Evolutionary conservation across 2,113 vertebrate species (phyloP).

Genomic region (Actinemys pallida): DNA sequence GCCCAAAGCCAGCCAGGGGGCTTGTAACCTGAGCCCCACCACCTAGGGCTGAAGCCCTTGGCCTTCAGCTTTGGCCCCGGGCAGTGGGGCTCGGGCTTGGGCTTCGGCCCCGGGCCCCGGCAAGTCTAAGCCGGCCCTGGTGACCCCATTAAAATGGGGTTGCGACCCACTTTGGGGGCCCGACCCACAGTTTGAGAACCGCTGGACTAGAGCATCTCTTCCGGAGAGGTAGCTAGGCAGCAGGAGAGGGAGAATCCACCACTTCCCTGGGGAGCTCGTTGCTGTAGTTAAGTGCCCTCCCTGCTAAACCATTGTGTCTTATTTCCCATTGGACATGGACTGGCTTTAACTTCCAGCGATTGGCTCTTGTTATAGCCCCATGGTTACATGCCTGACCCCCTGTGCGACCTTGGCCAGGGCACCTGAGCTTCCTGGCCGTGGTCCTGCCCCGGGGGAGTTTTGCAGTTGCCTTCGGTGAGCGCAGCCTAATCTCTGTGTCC

Average conservation of each 20-base stretch:
- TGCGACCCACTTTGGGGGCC: too few relatives aligned
- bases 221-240: background rate
- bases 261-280: background rate
- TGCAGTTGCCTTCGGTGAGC: background rate
- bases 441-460: background rate
- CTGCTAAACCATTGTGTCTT: background rate
- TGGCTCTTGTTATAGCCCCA: background rate
- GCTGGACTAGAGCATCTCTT: accelerated
- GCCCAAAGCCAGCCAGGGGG: too few relatives aligned
- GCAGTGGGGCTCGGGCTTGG: too few relatives aligned
- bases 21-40: too few relatives aligned
- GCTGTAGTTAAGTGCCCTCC: background rate
- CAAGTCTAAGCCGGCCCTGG: too few relatives aligned
- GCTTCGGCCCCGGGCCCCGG: too few relatives aligned
- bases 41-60: too few relatives aligned
- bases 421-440: background rate
- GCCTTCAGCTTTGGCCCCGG: too few relatives aligned
- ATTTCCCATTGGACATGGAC: too few relatives aligned
- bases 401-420: background rate
- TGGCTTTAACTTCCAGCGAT: too few relatives aligned
- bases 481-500: background rate
- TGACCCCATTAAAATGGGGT: too few relatives aligned
- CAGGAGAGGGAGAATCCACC: background rate
- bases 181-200: too few relatives aligned
- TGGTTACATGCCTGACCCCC: background rate